Evolutionary conservation across 2,888 invertebrate species (phyloP), one percentile per base, ranked within the genome.

Genomic region (Drosophila suboccidentalis): DNA sequence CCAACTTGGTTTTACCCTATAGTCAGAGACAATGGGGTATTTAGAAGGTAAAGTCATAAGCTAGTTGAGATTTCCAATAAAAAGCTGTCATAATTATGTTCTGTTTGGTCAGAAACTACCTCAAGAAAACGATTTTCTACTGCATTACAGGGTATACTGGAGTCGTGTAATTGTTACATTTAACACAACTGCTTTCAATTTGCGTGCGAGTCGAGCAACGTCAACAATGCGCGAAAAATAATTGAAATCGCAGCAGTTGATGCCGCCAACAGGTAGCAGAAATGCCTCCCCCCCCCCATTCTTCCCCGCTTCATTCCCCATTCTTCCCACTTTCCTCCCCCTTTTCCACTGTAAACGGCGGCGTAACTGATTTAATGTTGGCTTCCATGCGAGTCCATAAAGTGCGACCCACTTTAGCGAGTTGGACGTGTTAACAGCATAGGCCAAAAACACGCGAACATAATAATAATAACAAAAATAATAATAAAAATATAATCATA

Each of bases 191-290:
- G 44, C 46, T 82, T 79, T 76, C 82, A 70, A 71, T 70, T 72
- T 85, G 62, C 76, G 63, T 65, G 49, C 49, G 64, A 39, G 58
- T 65, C 61, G 66, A 54, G 68, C 64, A 82, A 59, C 69, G 78
- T 77, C 83, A 73, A 73, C 81, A 81, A 74, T 68, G 86, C 74
- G 71, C 62, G 53, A 71, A 71, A 80, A 78, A 78, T 86, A 82
- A 86, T 82, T 86, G 87, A 86, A 82, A 80, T 80, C 81, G 69
- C 81, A 63, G 62, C 50, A 63, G 60, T 34, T 38, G 44, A 59
- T 55, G 62, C 43, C 57, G 50, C 60, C 82, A 79, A 72, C 76
- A 60, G 66, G 53, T 62, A 43, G 38, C 4, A 57, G 49, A 38
- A 43, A 9, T 17, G 13, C 32, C 62, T 44, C 22, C 11, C 4